phyloP scores from a whole-genome alignment of 2,888 invertebrate genomes.

The Hydroisotoma schaefferi region DNA sequence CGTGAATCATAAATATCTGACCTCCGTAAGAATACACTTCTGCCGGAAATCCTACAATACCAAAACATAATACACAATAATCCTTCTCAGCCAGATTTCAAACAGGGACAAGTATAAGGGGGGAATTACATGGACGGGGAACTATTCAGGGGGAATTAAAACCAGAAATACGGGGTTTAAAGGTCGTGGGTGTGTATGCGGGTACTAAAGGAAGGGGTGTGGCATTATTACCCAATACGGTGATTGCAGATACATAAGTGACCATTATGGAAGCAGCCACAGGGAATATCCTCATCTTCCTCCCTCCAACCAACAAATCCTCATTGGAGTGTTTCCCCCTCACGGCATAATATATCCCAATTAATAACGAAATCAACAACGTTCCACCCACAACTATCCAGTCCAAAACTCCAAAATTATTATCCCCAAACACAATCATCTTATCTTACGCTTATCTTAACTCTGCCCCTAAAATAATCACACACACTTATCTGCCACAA shows the following conservation, averaged over 20 bases:
- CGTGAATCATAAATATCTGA: constrained; percentile 40
- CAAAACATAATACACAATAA: too few relatives aligned
- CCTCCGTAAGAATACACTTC: constrained; percentile 40
- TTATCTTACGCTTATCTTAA: too few relatives aligned
- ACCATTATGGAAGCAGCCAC: constrained; percentile 32
- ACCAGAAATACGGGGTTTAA: too few relatives aligned
- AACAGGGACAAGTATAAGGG: too few relatives aligned
- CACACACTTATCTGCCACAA: too few relatives aligned
- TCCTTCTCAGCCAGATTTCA: too few relatives aligned
- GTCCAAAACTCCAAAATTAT: constrained; percentile 40
- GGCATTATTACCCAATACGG: constrained; percentile 27
- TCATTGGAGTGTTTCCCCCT: constrained; percentile 28
- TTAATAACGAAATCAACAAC: constrained; percentile 30
- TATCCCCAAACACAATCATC: constrained; percentile 13
- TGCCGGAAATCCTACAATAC: constrained; percentile 36
- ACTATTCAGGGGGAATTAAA: too few relatives aligned
- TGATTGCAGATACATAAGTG: constrained; percentile 33
- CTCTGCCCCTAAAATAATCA: too few relatives aligned
- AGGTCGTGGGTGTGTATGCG: too few relatives aligned
- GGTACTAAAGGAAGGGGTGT: too few relatives aligned
- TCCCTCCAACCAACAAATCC: constrained; percentile 29
- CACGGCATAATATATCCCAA: constrained; percentile 39
- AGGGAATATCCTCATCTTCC: constrained; percentile 29
- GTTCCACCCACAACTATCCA: constrained; percentile 37
- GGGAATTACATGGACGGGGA: too few relatives aligned